Evolutionary conservation across 2,113 vertebrate species (phyloP).

Genomic region (Machaerirhynchus nigripectus): DNA sequence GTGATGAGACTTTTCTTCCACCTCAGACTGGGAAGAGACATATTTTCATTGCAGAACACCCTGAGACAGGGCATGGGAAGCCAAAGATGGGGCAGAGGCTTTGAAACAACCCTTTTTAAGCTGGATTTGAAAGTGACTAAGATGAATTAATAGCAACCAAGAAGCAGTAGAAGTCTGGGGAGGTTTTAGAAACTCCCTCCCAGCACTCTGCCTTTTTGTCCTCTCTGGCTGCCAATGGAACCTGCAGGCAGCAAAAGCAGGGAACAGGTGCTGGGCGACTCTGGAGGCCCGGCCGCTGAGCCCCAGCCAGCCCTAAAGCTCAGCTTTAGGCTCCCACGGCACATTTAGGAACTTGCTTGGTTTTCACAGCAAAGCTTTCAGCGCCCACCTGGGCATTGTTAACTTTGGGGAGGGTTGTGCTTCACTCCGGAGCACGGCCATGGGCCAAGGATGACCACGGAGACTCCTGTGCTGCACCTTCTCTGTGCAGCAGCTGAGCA

Average conservation of each 20-base stretch:
- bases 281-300: accelerated
- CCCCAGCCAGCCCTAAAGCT: neutral
- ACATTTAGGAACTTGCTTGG: neutral
- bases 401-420: neutral
- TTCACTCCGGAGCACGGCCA: accelerated
- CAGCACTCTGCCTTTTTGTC: neutral
- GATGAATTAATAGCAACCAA: neutral
- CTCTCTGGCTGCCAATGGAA: neutral
- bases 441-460: neutral
- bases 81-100: neutral
- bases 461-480: neutral
- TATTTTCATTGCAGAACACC: neutral
- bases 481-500: neutral
- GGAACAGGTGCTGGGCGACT: neutral
- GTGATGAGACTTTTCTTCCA: neutral
- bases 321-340: neutral
- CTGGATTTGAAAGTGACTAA: neutral
- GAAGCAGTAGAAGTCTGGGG: neutral
- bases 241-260: neutral
- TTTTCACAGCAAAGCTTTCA: neutral
- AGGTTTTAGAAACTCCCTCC: neutral
- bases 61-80: neutral
- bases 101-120: neutral
- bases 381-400: accelerated
- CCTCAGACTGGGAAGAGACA: neutral